Conservation (phyloP, 1,140 invertebrate species). For the Apis laboriosa region DNA sequence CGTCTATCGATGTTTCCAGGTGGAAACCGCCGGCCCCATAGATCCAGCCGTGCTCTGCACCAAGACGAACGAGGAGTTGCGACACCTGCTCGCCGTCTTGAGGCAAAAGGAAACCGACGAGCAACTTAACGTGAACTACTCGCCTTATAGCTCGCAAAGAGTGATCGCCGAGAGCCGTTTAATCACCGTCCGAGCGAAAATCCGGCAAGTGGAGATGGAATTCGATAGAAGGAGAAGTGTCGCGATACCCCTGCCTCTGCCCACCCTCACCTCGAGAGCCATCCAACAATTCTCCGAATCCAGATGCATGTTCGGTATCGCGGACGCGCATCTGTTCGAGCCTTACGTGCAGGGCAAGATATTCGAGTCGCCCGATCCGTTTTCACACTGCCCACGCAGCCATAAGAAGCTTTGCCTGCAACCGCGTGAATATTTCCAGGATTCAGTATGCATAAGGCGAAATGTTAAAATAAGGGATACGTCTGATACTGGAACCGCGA, state of each 20-base stretch:
- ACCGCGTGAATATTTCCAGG: constrained; percentile 66
- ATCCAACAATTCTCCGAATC: constrained; percentile 54
- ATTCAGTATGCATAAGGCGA: neutral
- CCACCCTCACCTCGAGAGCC: constrained; percentile 46
- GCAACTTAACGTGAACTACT: constrained; percentile 71
- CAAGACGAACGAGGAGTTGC: constrained; percentile 73
- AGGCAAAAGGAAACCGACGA: constrained; percentile 74
- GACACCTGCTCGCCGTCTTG: constrained; percentile 67
- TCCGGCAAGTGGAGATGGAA: constrained; percentile 72
- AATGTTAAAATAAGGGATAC: neutral
- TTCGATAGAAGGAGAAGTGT: constrained; percentile 68
- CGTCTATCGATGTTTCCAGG: neutral
- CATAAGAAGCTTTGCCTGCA: constrained; percentile 70
- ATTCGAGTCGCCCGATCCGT: constrained; percentile 71
- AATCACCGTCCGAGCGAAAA: constrained; percentile 71
- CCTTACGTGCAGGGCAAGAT: neutral
- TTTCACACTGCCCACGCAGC: constrained; percentile 56
- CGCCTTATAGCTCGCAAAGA: constrained; percentile 71
- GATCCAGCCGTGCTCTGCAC: constrained; percentile 66
- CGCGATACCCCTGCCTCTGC: constrained; percentile 28
- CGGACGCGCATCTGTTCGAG: constrained; percentile 46
- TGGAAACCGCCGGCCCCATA: constrained; percentile 53
- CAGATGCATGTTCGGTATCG: constrained; percentile 47
- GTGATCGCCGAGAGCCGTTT: constrained; percentile 69
- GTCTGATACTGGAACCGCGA: neutral